Evolutionary conservation across 2,113 vertebrate genomes (phyloP).

Genomic region (Salminus brasiliensis): DNA sequence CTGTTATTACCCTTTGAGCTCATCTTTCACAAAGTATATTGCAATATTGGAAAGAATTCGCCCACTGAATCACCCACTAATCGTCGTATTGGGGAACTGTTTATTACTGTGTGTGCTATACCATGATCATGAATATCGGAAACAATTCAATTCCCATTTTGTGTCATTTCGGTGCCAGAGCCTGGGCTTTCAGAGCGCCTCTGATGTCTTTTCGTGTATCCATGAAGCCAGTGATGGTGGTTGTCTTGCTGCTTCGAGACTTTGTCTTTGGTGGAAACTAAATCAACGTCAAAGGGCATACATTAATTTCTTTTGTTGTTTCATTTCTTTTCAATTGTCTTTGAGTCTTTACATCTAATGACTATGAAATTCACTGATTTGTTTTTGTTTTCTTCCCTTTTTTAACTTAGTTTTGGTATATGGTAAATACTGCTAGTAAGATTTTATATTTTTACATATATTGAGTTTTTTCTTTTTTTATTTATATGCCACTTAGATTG

Average conservation of each 20-base stretch:
- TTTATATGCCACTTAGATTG: constrained; percentile 94
- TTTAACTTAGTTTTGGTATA: constrained; percentile 83
- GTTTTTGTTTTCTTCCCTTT: constrained; percentile 76
- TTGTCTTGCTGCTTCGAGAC: constrained; percentile 49
- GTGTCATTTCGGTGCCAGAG: constrained; percentile 14
- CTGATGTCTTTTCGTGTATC: constrained; percentile 21
- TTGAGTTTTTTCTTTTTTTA: constrained; percentile 84
- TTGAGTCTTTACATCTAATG: constrained; percentile 75
- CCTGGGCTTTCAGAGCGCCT: constrained; percentile 17
- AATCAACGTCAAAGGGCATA: constrained; percentile 76
- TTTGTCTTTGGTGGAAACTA: constrained; percentile 56
- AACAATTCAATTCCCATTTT: constrained; percentile 16
- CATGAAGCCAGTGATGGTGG: constrained; percentile 33
- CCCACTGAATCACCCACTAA: not conserved
- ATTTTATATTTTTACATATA: constrained; percentile 96
- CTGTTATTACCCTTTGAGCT: not conserved
- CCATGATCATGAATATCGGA: constrained; percentile 14
- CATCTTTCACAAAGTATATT: constrained; percentile 26
- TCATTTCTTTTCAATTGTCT: constrained; percentile 63
- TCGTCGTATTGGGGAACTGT: not conserved
- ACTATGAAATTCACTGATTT: constrained; percentile 76
- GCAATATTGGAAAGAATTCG: constrained; percentile 12
- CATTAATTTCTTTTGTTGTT: constrained; percentile 60
- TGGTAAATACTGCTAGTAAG: constrained; percentile 84
- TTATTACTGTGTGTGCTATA: constrained; percentile 17